These are phyloP conservation scores for Mesitornis unicolor DNA, from an alignment of 2,113 vertebrate species.

Conservation along the genomic window DNA sequence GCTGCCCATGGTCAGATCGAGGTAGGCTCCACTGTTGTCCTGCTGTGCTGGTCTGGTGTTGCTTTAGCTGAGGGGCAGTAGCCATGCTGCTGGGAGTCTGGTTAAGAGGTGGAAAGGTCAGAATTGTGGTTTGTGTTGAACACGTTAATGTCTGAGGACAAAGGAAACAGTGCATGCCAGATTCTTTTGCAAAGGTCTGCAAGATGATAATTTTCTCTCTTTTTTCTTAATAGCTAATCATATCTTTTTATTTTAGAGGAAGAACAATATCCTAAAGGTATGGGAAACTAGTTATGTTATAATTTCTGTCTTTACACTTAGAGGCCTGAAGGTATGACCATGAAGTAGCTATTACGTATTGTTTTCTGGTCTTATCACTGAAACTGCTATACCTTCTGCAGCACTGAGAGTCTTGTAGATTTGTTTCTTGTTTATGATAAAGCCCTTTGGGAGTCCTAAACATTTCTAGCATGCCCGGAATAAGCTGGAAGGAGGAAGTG, in stretches of 20 bases:
- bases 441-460: not conserved
- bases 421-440: not conserved
- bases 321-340: not conserved
- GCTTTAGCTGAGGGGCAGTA: not conserved
- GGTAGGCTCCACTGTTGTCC: not conserved
- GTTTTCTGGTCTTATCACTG: not conserved
- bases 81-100: not conserved
- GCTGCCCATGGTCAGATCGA: not conserved
- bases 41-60: not conserved
- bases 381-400: not conserved
- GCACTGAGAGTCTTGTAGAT: not conserved
- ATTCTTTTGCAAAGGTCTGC: not conserved
- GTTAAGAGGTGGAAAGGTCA: not conserved
- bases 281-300: not conserved
- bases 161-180: not conserved
- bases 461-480: not conserved
- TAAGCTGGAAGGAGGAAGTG: not conserved
- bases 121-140: not conserved
- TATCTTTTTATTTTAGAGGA: not conserved
- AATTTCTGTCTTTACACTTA: not conserved
- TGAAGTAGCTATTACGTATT: not conserved
- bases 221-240: not conserved
- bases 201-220: not conserved
- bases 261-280: not conserved
- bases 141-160: not conserved